Conservation (phyloP, 2,113 vertebrate genomes). For the Peromyscus polionotus region DNA sequence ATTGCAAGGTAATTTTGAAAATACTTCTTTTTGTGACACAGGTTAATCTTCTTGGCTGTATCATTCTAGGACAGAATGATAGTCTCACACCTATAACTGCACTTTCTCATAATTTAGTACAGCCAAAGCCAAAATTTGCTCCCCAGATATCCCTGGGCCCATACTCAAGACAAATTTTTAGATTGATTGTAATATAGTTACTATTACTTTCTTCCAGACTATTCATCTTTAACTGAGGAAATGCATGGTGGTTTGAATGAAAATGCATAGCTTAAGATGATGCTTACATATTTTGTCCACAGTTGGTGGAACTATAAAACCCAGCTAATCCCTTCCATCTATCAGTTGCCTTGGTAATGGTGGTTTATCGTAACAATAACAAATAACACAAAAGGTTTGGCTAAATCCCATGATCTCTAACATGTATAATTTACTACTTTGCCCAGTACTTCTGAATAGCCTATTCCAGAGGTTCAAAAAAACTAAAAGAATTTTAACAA, state of each 20-base stretch:
- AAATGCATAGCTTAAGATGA: neutral
- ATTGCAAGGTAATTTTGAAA: slow-evolving; percentile 10
- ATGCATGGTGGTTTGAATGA: neutral
- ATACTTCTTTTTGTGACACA: slow-evolving; percentile 29
- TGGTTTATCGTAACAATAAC: neutral
- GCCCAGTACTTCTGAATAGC: neutral
- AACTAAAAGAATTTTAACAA: neutral
- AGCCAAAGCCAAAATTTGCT: slow-evolving; percentile 63
- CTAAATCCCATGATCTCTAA: neutral
- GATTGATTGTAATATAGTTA: slow-evolving; percentile 55
- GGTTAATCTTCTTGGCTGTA: slow-evolving; percentile 57
- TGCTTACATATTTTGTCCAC: neutral
- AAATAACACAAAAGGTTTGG: neutral
- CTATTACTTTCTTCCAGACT: slow-evolving; percentile 55
- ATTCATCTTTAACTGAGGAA: slow-evolving; percentile 69
- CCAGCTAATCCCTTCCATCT: neutral
- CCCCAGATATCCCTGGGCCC: slow-evolving; percentile 34
- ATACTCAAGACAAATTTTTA: slow-evolving; percentile 38
- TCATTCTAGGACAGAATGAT: slow-evolving; percentile 35
- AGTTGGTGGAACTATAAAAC: neutral
- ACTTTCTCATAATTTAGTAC: slow-evolving; percentile 68
- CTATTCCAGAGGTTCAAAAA: neutral
- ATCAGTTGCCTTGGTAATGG: neutral
- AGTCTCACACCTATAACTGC: slow-evolving; percentile 61
- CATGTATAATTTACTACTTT: neutral